These are phyloP conservation scores for Saccopteryx leptura DNA, from an alignment of 2,113 vertebrate genomes.

Conservation along the genomic window DNA sequence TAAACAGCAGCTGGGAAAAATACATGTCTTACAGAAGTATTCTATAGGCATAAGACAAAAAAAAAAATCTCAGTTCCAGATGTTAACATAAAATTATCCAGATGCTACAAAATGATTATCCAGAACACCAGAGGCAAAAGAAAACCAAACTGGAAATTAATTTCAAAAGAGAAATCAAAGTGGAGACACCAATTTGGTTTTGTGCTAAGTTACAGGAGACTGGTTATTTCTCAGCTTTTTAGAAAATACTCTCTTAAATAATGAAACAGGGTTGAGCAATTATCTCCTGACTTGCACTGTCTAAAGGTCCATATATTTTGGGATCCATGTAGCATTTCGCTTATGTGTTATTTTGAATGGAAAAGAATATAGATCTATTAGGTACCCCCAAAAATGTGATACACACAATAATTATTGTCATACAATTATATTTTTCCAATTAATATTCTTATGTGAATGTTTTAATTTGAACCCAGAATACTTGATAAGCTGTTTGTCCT, in stretches of 20 bases:
- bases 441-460: background rate
- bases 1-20: conserved; percentile 72
- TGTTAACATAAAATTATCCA: conserved; percentile 79
- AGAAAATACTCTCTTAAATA: background rate
- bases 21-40: conserved; percentile 65
- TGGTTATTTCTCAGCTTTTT: background rate
- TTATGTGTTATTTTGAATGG: background rate
- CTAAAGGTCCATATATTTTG: background rate
- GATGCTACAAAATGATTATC: conserved; percentile 72
- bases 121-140: conserved; percentile 59
- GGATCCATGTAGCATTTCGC: background rate
- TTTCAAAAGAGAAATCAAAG: conserved; percentile 69
- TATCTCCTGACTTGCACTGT: background rate
- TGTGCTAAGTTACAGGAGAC: background rate
- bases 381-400: background rate
- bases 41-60: conserved; percentile 57
- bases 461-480: conserved; percentile 13
- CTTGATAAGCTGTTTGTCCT: background rate
- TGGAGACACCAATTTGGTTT: conserved; percentile 38
- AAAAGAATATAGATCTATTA: background rate
- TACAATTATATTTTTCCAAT: background rate
- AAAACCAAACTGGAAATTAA: conserved; percentile 60
- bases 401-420: background rate
- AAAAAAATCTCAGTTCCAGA: conserved; percentile 67
- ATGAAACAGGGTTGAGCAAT: background rate